Base-by-base conservation (phyloP, 1,140 invertebrate genomes). In the Rhagoletis zephyria region DNA sequence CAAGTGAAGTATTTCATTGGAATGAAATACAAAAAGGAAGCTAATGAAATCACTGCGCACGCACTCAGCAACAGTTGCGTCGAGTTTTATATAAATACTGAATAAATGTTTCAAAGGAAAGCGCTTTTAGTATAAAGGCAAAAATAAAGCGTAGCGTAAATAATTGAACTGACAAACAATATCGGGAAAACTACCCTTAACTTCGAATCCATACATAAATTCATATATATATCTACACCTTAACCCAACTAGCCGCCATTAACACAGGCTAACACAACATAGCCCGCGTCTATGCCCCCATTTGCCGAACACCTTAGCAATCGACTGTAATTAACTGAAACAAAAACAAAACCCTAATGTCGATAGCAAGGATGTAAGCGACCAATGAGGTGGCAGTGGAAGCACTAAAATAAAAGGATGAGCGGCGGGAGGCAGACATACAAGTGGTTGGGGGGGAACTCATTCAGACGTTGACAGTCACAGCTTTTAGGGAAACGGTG, bases 281-380 rank as follows among this genome's bases (percentile, higher is more conserved):
- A 81, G 19, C 48, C 56, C 74, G 30, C 74, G 51, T 14, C 30
- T 67, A 10, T 67, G 2, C 10, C 70, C 45, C 40, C 45, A 5
- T 5, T 74, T 48, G 42, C 5, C 45, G 64, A 30, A 67, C 64
- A 67, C 67, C 74, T 19, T 14, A 56, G 74, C 74, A 81, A 74
- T 74, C 40, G 42, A 81, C 74, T 81, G 74, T 16, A 81, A 81
- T 81, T 81, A 81, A 81, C 74, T 56, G 48, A 59, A 81, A 81
- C 48, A 81, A 56, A 42, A 59, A 81, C n/a, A 30, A 56, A 14
- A 51, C 56, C 30, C 30, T 56, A 56, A 81, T 56, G 48, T 10
- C 48, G 74, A 19, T 19, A 56, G 10, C 48, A 81, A 59, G 74
- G 74, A 81, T 81, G 74, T 51, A 81, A 56, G 9, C n/a, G 74